A percentile compares a stretch with the other conserved stretches of the same genome.
phyloP scores from a whole-genome alignment of 1,140 invertebrate species.

The Drosophila teissieri region DNA sequence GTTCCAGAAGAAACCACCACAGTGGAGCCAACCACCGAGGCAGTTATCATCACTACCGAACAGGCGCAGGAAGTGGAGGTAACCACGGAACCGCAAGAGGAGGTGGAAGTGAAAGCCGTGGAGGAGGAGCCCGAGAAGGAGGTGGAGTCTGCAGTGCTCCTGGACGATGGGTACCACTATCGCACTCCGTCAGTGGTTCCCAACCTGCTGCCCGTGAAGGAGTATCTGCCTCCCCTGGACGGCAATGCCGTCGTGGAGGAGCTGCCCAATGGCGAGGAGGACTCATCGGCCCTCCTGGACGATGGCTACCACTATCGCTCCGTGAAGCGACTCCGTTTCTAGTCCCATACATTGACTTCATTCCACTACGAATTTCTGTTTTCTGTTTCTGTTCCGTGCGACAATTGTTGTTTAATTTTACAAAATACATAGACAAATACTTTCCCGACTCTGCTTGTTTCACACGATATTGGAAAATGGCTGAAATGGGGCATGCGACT shows the following conservation, averaged over 20 bases:
- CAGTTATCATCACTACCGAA: constrained; percentile 14
- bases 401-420: constrained; percentile 73
- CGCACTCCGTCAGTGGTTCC: constrained; percentile 52
- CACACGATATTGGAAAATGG: constrained; percentile 7
- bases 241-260: constrained; percentile 58
- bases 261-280: constrained; percentile 55
- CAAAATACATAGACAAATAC: constrained; percentile 50
- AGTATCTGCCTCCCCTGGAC: constrained; percentile 62
- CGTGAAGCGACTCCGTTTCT: constrained; percentile 59
- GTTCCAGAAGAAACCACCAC: constrained; percentile 46
- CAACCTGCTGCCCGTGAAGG: constrained; percentile 50
- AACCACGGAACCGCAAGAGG: constrained; percentile 27
- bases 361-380: constrained; percentile 55
- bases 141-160: constrained; percentile 44
- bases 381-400: constrained; percentile 60
- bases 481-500: neutral
- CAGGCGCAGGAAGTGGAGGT: constrained; percentile 29
- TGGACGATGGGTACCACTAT: constrained; percentile 69
- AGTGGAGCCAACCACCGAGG: constrained; percentile 42
- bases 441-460: constrained; percentile 17
- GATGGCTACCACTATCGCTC: constrained; percentile 79
- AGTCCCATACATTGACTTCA: constrained; percentile 8
- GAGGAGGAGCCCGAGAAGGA: constrained; percentile 48
- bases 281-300: constrained; percentile 60
- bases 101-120: constrained; percentile 37